These are phyloP conservation scores for Eupithecia abbreviata DNA, from an alignment of 2,888 invertebrate species.

Conservation along the genomic window DNA sequence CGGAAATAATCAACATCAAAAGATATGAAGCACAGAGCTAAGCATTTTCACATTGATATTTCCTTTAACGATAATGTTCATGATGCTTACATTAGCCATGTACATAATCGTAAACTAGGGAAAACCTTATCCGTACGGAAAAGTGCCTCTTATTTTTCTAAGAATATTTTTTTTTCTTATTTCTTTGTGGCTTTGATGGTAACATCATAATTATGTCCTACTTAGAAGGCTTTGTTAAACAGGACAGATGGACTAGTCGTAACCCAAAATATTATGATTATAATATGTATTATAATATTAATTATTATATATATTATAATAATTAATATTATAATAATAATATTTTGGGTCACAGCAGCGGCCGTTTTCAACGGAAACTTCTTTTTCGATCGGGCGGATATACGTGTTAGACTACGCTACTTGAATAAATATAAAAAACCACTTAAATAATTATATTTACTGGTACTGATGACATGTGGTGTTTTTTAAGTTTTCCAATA, in stretches of 20 bases:
- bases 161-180: neutral
- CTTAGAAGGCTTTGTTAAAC: neutral
- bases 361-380: no score
- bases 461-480: no score
- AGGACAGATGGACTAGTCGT: neutral
- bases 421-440: no score
- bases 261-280: no score
- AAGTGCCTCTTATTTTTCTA: neutral
- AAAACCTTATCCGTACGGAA: conserved; percentile 1
- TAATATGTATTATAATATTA: no score
- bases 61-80: neutral
- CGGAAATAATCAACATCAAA: neutral
- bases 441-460: no score
- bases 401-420: no score
- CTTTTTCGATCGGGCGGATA: no score
- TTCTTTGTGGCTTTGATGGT: neutral
- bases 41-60: neutral
- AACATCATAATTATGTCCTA: neutral
- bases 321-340: no score
- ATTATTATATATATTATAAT: no score
- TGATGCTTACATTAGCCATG: neutral
- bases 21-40: neutral
- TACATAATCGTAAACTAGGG: neutral
- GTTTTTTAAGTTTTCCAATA: no score
- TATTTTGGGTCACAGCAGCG: no score